Evolutionary conservation across 2,888 invertebrate genomes (phyloP), one percentile per base, ranked within the genome.

Genomic region (Polydesmus complanatus): DNA sequence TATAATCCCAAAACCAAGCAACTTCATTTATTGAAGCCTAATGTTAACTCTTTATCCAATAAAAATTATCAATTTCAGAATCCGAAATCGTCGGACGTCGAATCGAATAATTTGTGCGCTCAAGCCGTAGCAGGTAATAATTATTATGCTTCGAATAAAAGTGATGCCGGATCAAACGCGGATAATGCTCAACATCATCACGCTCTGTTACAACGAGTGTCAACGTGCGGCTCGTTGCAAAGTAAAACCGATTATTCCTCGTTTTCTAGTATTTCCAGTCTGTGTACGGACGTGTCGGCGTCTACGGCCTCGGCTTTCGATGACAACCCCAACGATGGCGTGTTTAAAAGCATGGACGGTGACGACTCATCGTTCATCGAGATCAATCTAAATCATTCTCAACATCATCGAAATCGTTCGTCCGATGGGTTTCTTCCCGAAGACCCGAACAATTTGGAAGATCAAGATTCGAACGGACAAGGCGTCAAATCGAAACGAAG

Each of bases 1-100:
- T 86, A 85, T 73, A 85, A 83, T 71, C 85, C 85, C 18, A 78
- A 83, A 55, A 85, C 85, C 25, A 85, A 83, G 71, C 83, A 85
- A 62, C 61, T 68, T 48, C 64, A 60, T 14, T 37, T 37, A 37
- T 8, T 37, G 14, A 37, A 37, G 37, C 37, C 37, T 8, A 37
- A 37, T 8, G 37, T 8, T 8, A 37, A 14, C 14, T 14, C 37
- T 37, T n/a, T n/a, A n/a, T n/a, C n/a, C n/a, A n/a, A n/a, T n/a
- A n/a, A n/a, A n/a, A n/a, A n/a, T n/a, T n/a, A n/a, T n/a, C n/a
- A n/a, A n/a, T n/a, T n/a, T n/a, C n/a, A n/a, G n/a, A n/a, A n/a
- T n/a, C 37, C 37, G 14, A 8, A 8, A 14, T 8, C 37, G 5
- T 37, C 37, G 14, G 37, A 37, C 14, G 37, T 8, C 14, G 37